A percentile compares a stretch with the other conserved stretches of the same genome.
Evolutionary conservation across 2,113 vertebrate genomes (phyloP).

Genomic region (Chaetops frenatus): DNA sequence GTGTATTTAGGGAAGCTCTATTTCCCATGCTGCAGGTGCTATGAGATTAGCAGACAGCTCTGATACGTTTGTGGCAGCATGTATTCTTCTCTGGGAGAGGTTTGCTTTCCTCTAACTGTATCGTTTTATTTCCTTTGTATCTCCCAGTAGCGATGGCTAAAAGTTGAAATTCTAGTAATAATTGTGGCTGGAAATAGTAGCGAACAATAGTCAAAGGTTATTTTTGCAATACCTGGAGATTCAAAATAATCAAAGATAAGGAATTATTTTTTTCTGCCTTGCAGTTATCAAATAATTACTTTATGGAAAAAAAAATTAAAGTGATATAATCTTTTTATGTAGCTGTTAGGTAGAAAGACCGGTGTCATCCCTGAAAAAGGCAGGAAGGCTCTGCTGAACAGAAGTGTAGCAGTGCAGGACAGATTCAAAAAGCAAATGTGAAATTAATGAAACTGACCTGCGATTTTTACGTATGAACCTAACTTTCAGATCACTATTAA

Average conservation of each 20-base stretch:
- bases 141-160: neutral
- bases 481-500: neutral
- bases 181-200: neutral
- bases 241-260: neutral
- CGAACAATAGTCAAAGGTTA: neutral
- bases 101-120: neutral
- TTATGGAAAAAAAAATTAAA: neutral
- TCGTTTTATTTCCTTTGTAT: neutral
- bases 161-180: neutral
- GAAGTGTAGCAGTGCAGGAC: neutral
- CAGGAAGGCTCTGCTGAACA: neutral
- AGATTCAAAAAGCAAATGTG: neutral
- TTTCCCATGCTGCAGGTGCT: neutral
- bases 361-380: neutral
- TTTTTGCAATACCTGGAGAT: neutral
- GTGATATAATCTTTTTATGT: neutral
- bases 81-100: neutral
- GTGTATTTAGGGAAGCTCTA: neutral
- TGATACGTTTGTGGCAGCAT: neutral
- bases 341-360: neutral
- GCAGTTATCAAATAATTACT: conserved; percentile 31
- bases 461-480: neutral
- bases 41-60: neutral
- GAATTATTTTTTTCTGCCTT: neutral
- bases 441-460: neutral